A percentile compares a stretch with the other conserved stretches of the same genome.
These are phyloP conservation scores for Rafetus swinhoei DNA, from an alignment of 2,113 vertebrate genomes.

Conservation along the genomic window DNA sequence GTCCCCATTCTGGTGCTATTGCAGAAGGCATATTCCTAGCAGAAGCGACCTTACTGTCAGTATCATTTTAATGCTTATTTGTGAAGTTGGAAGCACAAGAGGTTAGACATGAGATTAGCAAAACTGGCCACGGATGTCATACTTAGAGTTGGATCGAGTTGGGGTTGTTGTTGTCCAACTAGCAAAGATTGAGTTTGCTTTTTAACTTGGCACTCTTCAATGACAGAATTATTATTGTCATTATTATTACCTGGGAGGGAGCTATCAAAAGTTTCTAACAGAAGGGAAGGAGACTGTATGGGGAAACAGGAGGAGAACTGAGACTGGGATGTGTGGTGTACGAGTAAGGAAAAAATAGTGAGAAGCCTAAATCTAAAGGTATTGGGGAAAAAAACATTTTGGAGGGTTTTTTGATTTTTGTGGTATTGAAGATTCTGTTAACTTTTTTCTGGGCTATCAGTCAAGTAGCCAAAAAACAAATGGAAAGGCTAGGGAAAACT, in stretches of 20 bases:
- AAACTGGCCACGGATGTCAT: not conserved
- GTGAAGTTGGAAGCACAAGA: fast-evolving
- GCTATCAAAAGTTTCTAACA: not conserved
- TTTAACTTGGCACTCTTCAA: not conserved
- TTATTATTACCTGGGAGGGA: not conserved
- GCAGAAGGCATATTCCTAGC: fast-evolving
- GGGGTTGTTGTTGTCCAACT: not conserved
- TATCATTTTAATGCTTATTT: not conserved
- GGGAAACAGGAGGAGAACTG: not conserved
- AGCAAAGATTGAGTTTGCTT: not conserved
- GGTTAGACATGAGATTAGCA: fast-evolving
- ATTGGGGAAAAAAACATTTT: not conserved
- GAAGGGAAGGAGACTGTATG: not conserved
- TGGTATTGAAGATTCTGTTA: not conserved
- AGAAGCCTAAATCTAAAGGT: not conserved
- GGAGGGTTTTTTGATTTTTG: not conserved
- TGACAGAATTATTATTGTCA: not conserved
- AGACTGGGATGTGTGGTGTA: not conserved
- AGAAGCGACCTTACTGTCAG: not conserved
- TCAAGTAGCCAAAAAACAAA: not conserved
- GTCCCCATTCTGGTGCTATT: not conserved
- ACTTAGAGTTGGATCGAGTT: not conserved
- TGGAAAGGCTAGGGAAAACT: not conserved
- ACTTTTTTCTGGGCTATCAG: not conserved
- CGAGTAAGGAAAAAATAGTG: not conserved